A percentile compares a stretch with the other conserved stretches of the same genome.
phyloP scores from a whole-genome alignment of 92 coral and sea anemone genomes.

The Bergia sp. region DNA sequence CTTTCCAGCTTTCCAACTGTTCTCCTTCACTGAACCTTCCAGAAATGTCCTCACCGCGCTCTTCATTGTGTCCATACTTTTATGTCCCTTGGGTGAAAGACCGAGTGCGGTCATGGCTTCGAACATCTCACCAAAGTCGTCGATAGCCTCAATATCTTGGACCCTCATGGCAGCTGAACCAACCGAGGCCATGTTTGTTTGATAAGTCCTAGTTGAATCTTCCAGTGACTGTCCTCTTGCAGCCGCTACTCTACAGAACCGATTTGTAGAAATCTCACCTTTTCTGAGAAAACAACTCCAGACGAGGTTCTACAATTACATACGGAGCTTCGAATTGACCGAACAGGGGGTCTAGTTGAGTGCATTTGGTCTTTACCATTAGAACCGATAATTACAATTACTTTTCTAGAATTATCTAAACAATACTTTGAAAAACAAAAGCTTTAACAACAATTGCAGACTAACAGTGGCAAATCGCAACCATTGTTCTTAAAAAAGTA shows the following conservation, averaged over 20 bases:
- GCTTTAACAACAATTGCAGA: no score
- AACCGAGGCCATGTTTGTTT: not conserved
- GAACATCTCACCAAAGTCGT: not conserved
- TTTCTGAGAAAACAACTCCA: not conserved
- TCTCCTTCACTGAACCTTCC: not conserved
- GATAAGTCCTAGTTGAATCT: not conserved
- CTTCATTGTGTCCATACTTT: not conserved
- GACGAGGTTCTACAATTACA: not conserved
- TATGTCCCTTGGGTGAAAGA: conserved; percentile 1
- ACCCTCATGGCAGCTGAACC: not conserved
- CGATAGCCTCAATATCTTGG: not conserved
- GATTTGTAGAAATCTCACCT: not conserved
- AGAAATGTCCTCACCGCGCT: not conserved
- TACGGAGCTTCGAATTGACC: no score
- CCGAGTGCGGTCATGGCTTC: not conserved
- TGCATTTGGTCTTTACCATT: not conserved
- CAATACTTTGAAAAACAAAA: not conserved
- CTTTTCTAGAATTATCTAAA: no score
- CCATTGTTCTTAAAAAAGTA: no score
- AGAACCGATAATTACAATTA: no score
- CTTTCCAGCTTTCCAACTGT: not conserved
- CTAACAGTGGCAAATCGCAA: no score
- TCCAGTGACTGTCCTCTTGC: not conserved
- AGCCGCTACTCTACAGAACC: not conserved
- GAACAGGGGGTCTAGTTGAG: not conserved